phyloP scores from a whole-genome alignment of 2,888 invertebrate genomes.

The Argynnis bischoffii region DNA sequence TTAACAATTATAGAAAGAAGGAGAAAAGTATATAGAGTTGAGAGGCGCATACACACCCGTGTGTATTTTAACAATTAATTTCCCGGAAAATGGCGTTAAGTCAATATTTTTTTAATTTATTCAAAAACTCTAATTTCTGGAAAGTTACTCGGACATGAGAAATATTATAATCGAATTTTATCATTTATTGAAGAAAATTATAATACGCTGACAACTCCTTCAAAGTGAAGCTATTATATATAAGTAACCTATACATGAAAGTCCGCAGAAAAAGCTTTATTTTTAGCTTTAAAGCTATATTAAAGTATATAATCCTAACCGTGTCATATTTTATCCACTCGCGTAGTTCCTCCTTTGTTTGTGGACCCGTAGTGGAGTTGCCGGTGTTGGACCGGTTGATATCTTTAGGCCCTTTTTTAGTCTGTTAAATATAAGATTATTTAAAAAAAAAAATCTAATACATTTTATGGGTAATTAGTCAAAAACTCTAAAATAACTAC shows the following conservation, averaged over 20 bases:
- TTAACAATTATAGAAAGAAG: too few relatives aligned
- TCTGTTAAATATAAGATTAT: slow-evolving; percentile 34
- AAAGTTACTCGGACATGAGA: too few relatives aligned
- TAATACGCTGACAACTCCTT: too few relatives aligned
- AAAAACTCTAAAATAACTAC: too few relatives aligned
- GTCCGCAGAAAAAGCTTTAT: neutral
- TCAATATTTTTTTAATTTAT: too few relatives aligned
- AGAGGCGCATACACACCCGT: too few relatives aligned
- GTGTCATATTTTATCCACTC: slow-evolving; percentile 61
- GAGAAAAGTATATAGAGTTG: too few relatives aligned
- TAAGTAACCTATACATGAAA: neutral
- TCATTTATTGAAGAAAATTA: too few relatives aligned
- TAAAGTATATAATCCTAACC: slow-evolving; percentile 44
- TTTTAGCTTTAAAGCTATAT: neutral
- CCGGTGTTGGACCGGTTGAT: slow-evolving; percentile 36
- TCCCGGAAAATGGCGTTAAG: too few relatives aligned
- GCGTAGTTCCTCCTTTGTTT: slow-evolving; percentile 58
- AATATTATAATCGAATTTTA: too few relatives aligned
- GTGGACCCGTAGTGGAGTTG: slow-evolving; percentile 32
- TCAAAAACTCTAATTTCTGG: too few relatives aligned
- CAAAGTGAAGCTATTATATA: neutral
- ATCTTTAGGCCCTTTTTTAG: slow-evolving; percentile 47
- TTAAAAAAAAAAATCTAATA: neutral
- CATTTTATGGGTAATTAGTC: neutral
- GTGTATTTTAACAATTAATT: too few relatives aligned